Evolutionary conservation across 2,888 invertebrate species (phyloP), one percentile per base, ranked within the genome.

Genomic region (Pyrrhosoma nymphula): DNA sequence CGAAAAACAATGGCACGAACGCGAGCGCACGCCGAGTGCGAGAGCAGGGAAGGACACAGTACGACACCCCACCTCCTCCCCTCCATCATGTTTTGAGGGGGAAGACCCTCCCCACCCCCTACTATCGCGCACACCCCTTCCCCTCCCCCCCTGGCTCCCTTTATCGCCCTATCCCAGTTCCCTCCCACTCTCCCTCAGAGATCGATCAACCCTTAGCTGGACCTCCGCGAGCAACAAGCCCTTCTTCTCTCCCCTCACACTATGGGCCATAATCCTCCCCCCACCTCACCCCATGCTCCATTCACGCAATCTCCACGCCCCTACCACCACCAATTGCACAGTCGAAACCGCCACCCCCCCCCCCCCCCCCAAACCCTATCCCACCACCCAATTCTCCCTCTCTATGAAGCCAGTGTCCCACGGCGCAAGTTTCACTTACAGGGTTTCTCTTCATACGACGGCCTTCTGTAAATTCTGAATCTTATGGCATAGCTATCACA

Each of bases 191-290:
- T 35, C 35, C 82, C 35, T 1, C 35, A 30, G 82, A 82, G 82
- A 82, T 82, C 82, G 82, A 82, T 82, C 82, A 82, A 82, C 82
- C 82, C 82, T 82, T 18, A 35, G 82, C 82, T 82, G 82, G 82
- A 82, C 82, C 82, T 82, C 82, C 35, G 82, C 82, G 82, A 82
- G 82, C 82, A 82, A 82, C 82, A 82, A 82, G 82, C 82, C 82
- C 35, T 82, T 35, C 82, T n/a, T 35, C 35, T 16, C 14, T 35
- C 82, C 3, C 82, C 20, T 60, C 60, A 60, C 60, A 35, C 35
- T 47, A 8, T 2, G 47, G 47, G 4, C 47, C 47, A 47, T 47
- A 47, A 47, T 3, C 82, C 20, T 60, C 82, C 60, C 60, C 60
- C 60, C 35, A 8, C 35, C 18, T 14, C 82, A 1, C 82, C 18